Conservation (phyloP, 92 coral and sea anemone species). For the Pocillopora meandrina region DNA sequence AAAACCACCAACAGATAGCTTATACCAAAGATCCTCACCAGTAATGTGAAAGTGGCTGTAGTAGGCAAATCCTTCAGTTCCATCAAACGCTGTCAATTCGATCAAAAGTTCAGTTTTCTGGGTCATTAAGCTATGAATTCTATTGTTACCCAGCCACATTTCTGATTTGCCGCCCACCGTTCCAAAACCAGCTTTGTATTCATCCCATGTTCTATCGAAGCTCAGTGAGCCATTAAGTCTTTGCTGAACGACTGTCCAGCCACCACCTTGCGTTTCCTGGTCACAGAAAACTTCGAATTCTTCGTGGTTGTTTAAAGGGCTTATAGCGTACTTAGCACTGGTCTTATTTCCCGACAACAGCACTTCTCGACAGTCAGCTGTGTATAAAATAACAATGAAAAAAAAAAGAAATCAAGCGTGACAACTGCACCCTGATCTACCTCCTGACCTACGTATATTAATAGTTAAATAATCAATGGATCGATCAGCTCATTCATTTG, state of each 20-base stretch:
- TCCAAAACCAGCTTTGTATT: conserved; percentile 61
- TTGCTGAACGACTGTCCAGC: conserved; percentile 67
- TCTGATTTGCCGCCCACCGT: conserved; percentile 17
- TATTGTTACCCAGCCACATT: conserved; percentile 60
- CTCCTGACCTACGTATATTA: not conserved
- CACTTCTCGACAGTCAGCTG: conserved; percentile 65
- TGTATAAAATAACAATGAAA: not conserved
- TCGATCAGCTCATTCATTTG: too few relatives aligned
- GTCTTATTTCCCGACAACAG: conserved; percentile 44
- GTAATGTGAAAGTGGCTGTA: conserved; percentile 38
- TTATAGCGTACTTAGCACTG: conserved; percentile 34
- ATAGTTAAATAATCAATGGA: too few relatives aligned
- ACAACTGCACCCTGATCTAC: too few relatives aligned
- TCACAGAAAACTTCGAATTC: conserved; percentile 69
- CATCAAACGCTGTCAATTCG: conserved; percentile 6
- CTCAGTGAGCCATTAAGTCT: not conserved
- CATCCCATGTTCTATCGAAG: conserved; percentile 17
- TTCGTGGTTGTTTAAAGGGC: conserved; percentile 30
- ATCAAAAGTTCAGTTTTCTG: conserved; percentile 44
- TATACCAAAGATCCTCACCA: not conserved
- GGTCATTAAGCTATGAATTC: conserved; percentile 39
- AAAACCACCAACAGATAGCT: conserved; percentile 17
- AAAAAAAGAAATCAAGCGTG: not conserved
- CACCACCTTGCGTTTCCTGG: conserved; percentile 71
- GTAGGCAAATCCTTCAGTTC: conserved; percentile 5